These are phyloP conservation scores for Tyto alba DNA, from an alignment of 2,113 vertebrate species.

Conservation along the genomic window DNA sequence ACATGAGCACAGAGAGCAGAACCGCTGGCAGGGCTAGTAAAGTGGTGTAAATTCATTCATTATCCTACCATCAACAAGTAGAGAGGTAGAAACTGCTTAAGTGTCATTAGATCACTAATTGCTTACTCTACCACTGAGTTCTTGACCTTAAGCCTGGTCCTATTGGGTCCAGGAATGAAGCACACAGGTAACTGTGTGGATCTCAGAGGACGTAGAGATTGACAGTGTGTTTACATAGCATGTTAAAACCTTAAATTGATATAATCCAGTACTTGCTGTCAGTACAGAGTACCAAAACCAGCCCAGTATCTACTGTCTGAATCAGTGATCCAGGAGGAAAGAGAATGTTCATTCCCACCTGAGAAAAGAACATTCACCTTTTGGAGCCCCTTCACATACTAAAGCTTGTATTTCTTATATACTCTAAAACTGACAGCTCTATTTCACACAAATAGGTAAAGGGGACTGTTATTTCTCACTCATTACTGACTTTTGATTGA, in stretches of 20 bases:
- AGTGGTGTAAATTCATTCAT: no score
- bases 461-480: neutral
- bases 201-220: neutral
- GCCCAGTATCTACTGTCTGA: neutral
- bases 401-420: neutral
- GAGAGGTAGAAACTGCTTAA: neutral
- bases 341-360: neutral
- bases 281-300: neutral
- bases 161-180: neutral
- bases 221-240: neutral
- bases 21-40: neutral
- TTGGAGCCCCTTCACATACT: neutral
- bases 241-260: neutral
- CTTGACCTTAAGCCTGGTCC: neutral
- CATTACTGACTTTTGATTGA: neutral
- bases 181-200: no score
- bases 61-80: neutral
- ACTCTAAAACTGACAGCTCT: neutral
- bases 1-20: neutral
- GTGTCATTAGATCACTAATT: neutral
- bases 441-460: neutral
- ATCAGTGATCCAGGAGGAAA: neutral
- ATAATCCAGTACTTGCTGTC: neutral
- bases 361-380: neutral
- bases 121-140: neutral